A percentile compares a stretch with the other conserved stretches of the same genome.
Evolutionary conservation across 2,797 vertebrate genomes (phyloP).

Genomic region (Rhinophrynus dorsalis): DNA sequence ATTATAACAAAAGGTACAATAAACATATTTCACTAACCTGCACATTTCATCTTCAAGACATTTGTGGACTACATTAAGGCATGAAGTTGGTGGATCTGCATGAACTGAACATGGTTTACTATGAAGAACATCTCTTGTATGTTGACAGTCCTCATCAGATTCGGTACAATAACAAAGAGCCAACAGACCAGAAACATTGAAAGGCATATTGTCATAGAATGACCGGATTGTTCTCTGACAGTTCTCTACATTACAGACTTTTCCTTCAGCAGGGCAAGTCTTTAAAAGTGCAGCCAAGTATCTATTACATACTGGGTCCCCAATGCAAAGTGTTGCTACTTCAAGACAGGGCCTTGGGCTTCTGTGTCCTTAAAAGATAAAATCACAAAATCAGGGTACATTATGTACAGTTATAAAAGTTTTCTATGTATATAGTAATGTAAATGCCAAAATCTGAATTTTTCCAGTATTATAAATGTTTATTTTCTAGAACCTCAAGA

Average conservation of each 20-base stretch:
- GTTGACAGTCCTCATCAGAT: conserved; percentile 73
- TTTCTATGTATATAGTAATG: too few species aligned
- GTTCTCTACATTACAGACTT: conserved; percentile 64
- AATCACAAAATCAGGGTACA: neutral
- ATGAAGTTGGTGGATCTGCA: conserved; percentile 61
- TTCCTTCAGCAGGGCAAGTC: conserved; percentile 68
- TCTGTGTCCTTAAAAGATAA: conserved; percentile 59
- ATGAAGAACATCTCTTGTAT: conserved; percentile 73
- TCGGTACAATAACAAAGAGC: conserved; percentile 80
- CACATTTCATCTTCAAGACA: conserved; percentile 70
- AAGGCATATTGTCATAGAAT: conserved; percentile 79
- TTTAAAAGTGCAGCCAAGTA: conserved; percentile 75
- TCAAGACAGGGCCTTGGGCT: conserved; percentile 74
- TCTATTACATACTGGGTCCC: conserved; percentile 79
- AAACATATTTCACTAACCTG: conserved; percentile 69
- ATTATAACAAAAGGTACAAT: too few species aligned
- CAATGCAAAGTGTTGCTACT: conserved; percentile 71
- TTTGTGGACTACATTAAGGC: conserved; percentile 66
- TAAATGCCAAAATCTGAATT: too few species aligned
- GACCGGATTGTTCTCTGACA: conserved; percentile 70
- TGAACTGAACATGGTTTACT: conserved; percentile 69
- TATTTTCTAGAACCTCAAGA: too few species aligned
- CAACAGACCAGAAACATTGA: conserved; percentile 77
- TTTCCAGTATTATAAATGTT: too few species aligned
- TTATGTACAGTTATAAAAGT: too few species aligned